Base-by-base conservation (phyloP, 1,140 invertebrate genomes). In the Listronotus bonariensis region DNA sequence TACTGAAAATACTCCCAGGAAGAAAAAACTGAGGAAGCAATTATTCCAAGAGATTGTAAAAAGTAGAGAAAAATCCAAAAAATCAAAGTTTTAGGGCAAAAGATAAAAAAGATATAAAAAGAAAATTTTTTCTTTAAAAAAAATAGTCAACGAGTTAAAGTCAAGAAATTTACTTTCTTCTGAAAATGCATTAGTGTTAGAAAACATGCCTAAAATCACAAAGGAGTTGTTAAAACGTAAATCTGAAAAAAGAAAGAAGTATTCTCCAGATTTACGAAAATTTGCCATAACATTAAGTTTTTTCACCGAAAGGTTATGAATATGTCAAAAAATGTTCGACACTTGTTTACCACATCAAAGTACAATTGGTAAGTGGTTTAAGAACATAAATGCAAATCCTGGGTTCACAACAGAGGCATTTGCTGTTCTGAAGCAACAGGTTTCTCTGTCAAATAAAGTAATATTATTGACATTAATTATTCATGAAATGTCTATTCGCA, bases 401-500 rank as follows among this genome's bases (percentile, higher is more conserved):
- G 57, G 65, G 8, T 62, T 67, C 38, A 65, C 48, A 14, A 36
- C 32, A 45, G 38, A 52, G 32, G 14, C 40, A 12, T 48, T 41
- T 11, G 36, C 52, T 20, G 34, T 26, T 38, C 15, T 66, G 12
- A 59, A 58, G 51, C 20, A 12, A n/a, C 31, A 51, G 18, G 56
- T 59, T 36, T 8, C 32, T 9, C 31, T 36, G 8, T 59, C 20
- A 48, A 38, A 46, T 42, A 46, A 57, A 31, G 8, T 14, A 14
- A 9, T 49, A 17, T 15, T 36, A 12, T 49, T 32, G 9, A 32
- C 43, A 14, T 34, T 60, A 11, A 20, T 66, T 45, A 18, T 65
- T 42, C 56, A 66, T 40, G 64, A 66, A 60, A 66, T 66, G 11
- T 58, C 56, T 10, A 41, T 58, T 26, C 11, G 57, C 17, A 67